Base-by-base conservation (phyloP, 2,113 vertebrate genomes). In the Psittacus erithacus region DNA sequence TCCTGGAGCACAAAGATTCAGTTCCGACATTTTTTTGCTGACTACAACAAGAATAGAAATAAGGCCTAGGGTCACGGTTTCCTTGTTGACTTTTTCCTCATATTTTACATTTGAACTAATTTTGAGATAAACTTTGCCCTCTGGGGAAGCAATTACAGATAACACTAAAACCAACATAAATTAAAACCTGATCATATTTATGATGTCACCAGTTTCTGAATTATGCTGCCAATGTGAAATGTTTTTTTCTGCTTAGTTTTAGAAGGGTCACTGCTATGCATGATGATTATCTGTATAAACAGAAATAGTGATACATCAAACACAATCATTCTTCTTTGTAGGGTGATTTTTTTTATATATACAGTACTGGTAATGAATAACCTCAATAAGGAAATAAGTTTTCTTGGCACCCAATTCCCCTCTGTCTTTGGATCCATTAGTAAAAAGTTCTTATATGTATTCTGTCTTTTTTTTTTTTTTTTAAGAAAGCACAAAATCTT, bases 41-140 rank as follows among this genome's bases (percentile, higher is more conserved):
- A 93, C 88, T 87, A 87, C 44, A 74, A 80, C 67, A 89, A 69
- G 83, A 96, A 76, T n/a, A 94, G 65, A 88, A 96, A 79, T 57
- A 64, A 95, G 76, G 33, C 35, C 60, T 70, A 68, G 25, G 93
- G 96, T 94, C 95, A 93, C 2, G 0, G n/a, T 60, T 94, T 96
- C 83, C 83, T 93, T 96, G 83, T 94, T 96, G 86, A 82, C 81
- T 92, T 85, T 94, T 96, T 91, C 82, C 88, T 97, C 75, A 63
- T 84, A 91, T 94, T 95, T 94, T 87, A 79, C 60, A 80, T 93
- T 92, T 89, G 63, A 92, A 87, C 38, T 93, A 91, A 94, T 86
- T 82, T 95, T 10, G 22, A 95, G 95, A 97, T 97, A 96, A 96
- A 92, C 93, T 94, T 95, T 96, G 95, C 91, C 92, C 91, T 91